Evolutionary conservation across 1,140 invertebrate species (phyloP), one percentile per base, ranked within the genome.

Genomic region (Leptopilina clavipes): DNA sequence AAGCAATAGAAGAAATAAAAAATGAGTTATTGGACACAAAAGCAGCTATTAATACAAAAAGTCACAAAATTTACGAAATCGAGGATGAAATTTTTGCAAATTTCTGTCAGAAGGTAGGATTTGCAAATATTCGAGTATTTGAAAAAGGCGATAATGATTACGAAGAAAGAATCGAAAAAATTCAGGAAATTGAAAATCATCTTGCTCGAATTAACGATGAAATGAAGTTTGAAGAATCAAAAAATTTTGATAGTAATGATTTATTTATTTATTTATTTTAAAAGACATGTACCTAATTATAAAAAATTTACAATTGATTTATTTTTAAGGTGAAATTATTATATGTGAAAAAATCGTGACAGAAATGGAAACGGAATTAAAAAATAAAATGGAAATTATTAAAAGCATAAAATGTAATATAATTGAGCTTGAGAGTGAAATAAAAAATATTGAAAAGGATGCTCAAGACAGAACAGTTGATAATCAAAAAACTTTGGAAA

Each of bases 1-100:
- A 31, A 37, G 70, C 48, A 44, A 92, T 94, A 72, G 91, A 94
- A 84, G 86, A 90, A 48, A 88, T 87, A 43, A 97, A 98, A 92
- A 86, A 90, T 91, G 93, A 65, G 92, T n/a, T 65, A 14, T n/a
- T 1, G 0, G 12, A 6, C 25, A 65, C 12, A n/a, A 31, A 31
- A 25, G 14, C 10, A 31, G 59, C 25, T 3, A 65, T 65, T 1
- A 31, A 12, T 37, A 22, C 2, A 7, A 22, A 31, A 12, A 31
- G n/a, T 14, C 5, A n/a, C 12, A 14, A n/a, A 65, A 65, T 65
- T 7, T 0, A 11, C 0, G 22, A 65, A 7, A 12, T 65, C 1
- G 59, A 37, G 1, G 22, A 56, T 14, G 8, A 10, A 43, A 22
- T 56, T 12, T 25, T 54, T 25, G 31, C n/a, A 44, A 22, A 76